Base-by-base conservation (phyloP, 2,113 vertebrate species). In the Halcyon malimbica region DNA sequence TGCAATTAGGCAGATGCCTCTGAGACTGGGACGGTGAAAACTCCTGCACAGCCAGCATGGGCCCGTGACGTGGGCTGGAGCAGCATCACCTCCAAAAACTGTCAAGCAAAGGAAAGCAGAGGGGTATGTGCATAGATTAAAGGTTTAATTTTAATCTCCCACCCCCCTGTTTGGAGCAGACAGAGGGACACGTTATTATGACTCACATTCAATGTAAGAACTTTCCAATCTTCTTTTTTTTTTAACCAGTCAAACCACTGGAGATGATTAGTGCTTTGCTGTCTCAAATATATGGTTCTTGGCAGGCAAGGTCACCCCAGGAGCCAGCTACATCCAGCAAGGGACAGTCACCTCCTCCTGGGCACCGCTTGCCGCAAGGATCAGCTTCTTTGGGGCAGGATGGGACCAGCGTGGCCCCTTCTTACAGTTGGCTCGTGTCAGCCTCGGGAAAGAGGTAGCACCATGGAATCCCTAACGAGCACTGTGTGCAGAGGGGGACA, bases 401-500 rank as follows among this genome's bases (percentile, higher is more conserved):
- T 2, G 9, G 59, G 5, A 41, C 20, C n/a, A 15, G 5, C 4
- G 6, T 0, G 0, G 10, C n/a, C 9, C 21, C 51, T 21, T 42
- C 60, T 63, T 39, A 24, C 24, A 1, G 1, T 16, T 67, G 53
- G 25, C 42, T 82, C 3, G 1, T 14, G 9, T 35, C 48, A 18
- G 23, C 23, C 18, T 28, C 1, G 3, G 41, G 50, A 53, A 9
- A 24, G 46, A 35, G 42, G 13, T 19, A 9, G 5, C 14, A 15
- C 35, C 2, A 0, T 5, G 7, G 44, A 71, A 70, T 7, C 10
- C 29, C 67, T 39, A 10, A 5, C 0, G 46, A 31, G 24, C 65
- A 5, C 35, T 4, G 25, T 0, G 2, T 18, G 42, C 16, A 3
- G 37, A 8, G 24, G 16, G 17, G 24, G 13, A 33, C 10, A 2